These are phyloP conservation scores for Meteorus sp. DNA, from an alignment of 1,140 invertebrate species.

Conservation along the genomic window DNA sequence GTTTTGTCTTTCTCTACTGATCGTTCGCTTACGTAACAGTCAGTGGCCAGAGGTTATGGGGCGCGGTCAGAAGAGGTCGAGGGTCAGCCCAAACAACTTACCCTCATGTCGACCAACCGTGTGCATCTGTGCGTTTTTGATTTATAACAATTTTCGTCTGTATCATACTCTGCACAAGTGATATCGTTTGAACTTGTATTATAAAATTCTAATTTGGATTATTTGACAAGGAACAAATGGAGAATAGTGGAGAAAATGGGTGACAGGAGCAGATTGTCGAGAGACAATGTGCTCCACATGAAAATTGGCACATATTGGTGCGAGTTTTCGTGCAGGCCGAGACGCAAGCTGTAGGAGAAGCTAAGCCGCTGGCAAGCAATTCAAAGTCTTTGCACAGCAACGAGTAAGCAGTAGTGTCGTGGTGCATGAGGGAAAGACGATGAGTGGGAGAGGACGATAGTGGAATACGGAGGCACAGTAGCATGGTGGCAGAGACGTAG, in stretches of 20 bases:
- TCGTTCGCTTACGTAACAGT: no score
- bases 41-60: constrained; percentile 44
- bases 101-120: constrained; percentile 52
- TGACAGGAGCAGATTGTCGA: constrained; percentile 7
- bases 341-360: constrained; percentile 39
- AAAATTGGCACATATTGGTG: constrained; percentile 57
- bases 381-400: constrained; percentile 47
- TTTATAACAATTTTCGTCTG: constrained; percentile 57
- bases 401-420: constrained; percentile 40
- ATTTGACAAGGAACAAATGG: neutral
- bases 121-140: constrained; percentile 42
- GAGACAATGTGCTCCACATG: constrained; percentile 46
- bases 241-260: constrained; percentile 1
- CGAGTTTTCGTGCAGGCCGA: constrained; percentile 43
- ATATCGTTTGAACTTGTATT: neutral
- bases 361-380: constrained; percentile 57
- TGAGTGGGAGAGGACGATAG: constrained; percentile 4
- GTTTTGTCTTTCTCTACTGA: no score
- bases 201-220: neutral
- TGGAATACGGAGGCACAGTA: constrained; percentile 4
- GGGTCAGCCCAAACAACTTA: constrained; percentile 58
- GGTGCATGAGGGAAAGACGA: constrained; percentile 29
- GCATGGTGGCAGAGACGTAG: no score
- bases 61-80: constrained; percentile 52
- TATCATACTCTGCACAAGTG: neutral